Evolutionary conservation across 1,140 invertebrate genomes (phyloP), one percentile per base, ranked within the genome.

Genomic region (Brachionus manjavacas): DNA sequence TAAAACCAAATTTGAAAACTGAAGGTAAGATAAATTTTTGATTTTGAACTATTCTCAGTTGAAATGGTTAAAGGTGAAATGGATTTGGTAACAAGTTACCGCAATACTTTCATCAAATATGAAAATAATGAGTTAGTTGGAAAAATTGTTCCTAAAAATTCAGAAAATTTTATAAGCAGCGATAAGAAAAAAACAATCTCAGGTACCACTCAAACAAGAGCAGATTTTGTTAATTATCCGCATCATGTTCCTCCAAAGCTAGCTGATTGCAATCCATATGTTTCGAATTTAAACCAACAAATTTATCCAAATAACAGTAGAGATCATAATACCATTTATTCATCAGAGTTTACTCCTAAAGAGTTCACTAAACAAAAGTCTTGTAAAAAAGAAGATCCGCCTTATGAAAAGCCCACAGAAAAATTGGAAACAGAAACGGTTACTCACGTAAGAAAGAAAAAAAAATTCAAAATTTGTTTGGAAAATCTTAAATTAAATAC

Each of bases 381-480:
- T 25, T 76, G 72, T 49, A 76, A 76, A 28, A 46, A 76, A 49
- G 41, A 46, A 49, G 11, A 49, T 76, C 72, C 16, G 14, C 20
- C 43, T 25, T 76, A 49, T 76, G 41, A 49, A 76, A 76, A 76
- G 49, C 72, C 72, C 3, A 28, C 16, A 25, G 41, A 76, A 23
- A 76, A 76, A 49, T 20, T 76, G 46, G 41, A 76, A 28, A 76
- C 25, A 8, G 72, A 76, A 46, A 76, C 72, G 0, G 72, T 76
- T 25, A 76, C 72, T 2, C 39, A 76, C 12, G 72, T 76, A 76
- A 76, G 3, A 23, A 35, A 66, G 12, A 16, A 14, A 23, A 31
- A 16, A 8, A 66, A n/a, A 23, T 25, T 11, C 16, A 25, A 28
- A 66, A 64, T 25, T 6, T n/a, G 14, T 52, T 52, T 6, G 16